Evolutionary conservation across 2,888 invertebrate species (phyloP).

Genomic region (Coenonympha arcania): DNA sequence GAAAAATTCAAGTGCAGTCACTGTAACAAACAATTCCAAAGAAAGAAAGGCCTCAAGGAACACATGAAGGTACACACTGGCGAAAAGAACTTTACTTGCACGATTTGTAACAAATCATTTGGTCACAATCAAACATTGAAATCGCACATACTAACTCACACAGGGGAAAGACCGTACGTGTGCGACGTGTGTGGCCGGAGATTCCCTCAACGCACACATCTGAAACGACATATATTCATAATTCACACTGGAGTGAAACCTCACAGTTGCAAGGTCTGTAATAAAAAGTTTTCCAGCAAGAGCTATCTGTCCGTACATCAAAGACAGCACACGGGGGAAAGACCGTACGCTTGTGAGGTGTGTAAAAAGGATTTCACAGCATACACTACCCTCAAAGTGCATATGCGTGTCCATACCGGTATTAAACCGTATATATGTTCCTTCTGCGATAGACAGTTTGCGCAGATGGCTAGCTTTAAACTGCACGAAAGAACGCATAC

Average conservation of each 20-base stretch:
- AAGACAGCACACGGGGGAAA: slow-evolving; percentile 55
- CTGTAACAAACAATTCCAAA: slow-evolving; percentile 52
- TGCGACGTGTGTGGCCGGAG: slow-evolving; percentile 59
- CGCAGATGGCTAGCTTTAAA: slow-evolving; percentile 63
- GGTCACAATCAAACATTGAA: slow-evolving; percentile 61
- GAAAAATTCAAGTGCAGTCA: slow-evolving; percentile 51
- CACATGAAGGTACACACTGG: slow-evolving; percentile 60
- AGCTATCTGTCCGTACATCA: slow-evolving; percentile 62
- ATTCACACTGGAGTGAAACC: slow-evolving; percentile 58
- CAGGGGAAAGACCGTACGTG: slow-evolving; percentile 56
- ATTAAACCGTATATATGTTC: slow-evolving; percentile 57
- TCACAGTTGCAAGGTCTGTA: slow-evolving; percentile 50
- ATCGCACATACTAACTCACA: slow-evolving; percentile 58
- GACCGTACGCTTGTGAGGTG: slow-evolving; percentile 55
- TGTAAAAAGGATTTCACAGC: slow-evolving; percentile 63
- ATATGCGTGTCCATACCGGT: slow-evolving; percentile 61
- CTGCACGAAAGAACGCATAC: slow-evolving; percentile 60
- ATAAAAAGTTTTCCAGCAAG: slow-evolving; percentile 60
- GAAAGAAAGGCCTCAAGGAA: slow-evolving; percentile 58
- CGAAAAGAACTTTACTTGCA: slow-evolving; percentile 50
- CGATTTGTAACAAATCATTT: slow-evolving; percentile 49
- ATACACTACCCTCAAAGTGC: slow-evolving; percentile 60
- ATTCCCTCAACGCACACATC: slow-evolving; percentile 57
- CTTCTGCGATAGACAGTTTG: slow-evolving; percentile 55
- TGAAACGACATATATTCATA: slow-evolving; percentile 58